These are phyloP conservation scores for Micromesistius poutassou DNA, from an alignment of 2,797 vertebrate species.

Conservation along the genomic window DNA sequence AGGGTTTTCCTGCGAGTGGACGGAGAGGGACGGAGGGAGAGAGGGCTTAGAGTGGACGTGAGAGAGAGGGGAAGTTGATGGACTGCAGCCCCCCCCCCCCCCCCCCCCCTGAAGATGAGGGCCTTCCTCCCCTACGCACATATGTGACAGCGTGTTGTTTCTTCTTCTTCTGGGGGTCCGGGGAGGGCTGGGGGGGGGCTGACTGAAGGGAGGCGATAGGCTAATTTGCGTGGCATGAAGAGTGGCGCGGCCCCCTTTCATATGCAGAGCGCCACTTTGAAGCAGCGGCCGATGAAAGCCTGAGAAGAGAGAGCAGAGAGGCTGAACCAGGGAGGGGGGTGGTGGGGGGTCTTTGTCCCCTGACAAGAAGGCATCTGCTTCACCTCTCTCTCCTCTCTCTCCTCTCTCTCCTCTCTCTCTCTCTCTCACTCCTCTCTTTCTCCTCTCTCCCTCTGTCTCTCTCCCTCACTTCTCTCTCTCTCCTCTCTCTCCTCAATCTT, in stretches of 20 bases:
- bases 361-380: conserved; percentile 83
- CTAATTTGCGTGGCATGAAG: conserved; percentile 78
- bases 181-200: conserved; percentile 44
- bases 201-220: conserved; percentile 73
- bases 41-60: conserved; percentile 15
- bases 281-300: conserved; percentile 73
- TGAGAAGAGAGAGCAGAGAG: conserved; percentile 50
- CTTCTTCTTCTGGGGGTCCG: conserved; percentile 8
- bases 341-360: conserved; percentile 73
- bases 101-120: conserved; percentile 69
- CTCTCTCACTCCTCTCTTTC: too few species aligned
- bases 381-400: conserved; percentile 48
- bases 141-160: conserved; percentile 79
- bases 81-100: conserved; percentile 52
- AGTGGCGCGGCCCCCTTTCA: conserved; percentile 73
- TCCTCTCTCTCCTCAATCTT: conserved; percentile 35
- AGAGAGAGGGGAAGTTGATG: conserved; percentile 28
- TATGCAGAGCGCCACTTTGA: conserved; percentile 85
- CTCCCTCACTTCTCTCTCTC: conserved; percentile 35
- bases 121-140: conserved; percentile 73
- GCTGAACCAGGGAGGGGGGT: conserved; percentile 43
- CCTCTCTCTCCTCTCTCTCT: conserved; percentile 27
- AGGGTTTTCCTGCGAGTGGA: conserved; percentile 38
- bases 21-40: background rate
- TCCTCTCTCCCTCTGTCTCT: too few species aligned